Conservation (phyloP, 2,888 invertebrate genomes). For the Coleophora flavipennella region DNA sequence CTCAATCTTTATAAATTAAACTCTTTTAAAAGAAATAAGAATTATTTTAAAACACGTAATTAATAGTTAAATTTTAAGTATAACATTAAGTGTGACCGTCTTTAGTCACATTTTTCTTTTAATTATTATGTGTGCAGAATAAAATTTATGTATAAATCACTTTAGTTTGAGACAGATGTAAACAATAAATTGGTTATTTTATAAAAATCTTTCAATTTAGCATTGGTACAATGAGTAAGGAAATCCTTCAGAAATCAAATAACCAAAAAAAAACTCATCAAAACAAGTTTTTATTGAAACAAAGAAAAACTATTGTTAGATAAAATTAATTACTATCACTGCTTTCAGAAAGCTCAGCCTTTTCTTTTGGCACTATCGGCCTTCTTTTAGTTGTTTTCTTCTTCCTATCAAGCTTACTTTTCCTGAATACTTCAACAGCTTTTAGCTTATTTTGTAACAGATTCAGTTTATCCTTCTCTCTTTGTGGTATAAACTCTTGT, state of each 20-base stretch:
- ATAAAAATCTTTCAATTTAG: slow-evolving; percentile 35
- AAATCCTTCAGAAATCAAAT: no score
- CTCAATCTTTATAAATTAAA: no score
- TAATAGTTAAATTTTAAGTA: neutral
- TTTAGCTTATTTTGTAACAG: slow-evolving; percentile 79
- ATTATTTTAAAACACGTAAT: neutral
- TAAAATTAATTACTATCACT: slow-evolving; percentile 66
- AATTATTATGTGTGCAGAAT: slow-evolving; percentile 24
- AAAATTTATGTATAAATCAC: slow-evolving; percentile 31
- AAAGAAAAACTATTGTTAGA: neutral
- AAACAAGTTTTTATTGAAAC: no score
- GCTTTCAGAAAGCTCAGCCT: slow-evolving; percentile 79
- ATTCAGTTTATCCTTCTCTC: slow-evolving; percentile 76
- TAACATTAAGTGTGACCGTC: slow-evolving; percentile 3
- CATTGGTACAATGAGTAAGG: neutral
- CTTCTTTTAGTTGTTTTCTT: slow-evolving; percentile 55
- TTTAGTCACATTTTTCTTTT: slow-evolving; percentile 14
- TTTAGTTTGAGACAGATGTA: slow-evolving; percentile 30
- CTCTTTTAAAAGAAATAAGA: no score
- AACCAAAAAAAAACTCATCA: no score
- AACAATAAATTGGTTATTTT: slow-evolving; percentile 65
- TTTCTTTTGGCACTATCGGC: slow-evolving; percentile 63
- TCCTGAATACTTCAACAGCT: slow-evolving; percentile 82
- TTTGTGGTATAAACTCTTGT: slow-evolving; percentile 81
- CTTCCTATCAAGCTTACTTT: slow-evolving; percentile 75